Evolutionary conservation across 37 sponge, comb jelly and placozoan genomes (phyloP), one percentile per base, ranked within the genome.

Genomic region (Ianthella basta): DNA sequence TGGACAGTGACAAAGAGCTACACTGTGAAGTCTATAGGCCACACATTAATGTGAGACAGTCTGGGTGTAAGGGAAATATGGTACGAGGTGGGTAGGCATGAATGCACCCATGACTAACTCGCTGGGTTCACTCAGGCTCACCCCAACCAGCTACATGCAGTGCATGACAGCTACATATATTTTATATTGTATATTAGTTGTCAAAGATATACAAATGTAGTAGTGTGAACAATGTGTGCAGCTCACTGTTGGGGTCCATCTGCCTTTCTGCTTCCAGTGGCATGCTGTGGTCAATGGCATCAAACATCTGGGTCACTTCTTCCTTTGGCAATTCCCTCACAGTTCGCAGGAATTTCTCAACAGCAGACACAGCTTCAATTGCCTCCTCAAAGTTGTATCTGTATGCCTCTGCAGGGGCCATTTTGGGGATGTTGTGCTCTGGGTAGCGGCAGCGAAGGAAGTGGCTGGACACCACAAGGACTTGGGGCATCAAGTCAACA

Each of bases 381-480:
- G 73, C 73, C 13, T 72, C 73, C 37, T 33, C 21, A 30, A 72
- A 72, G 13, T 40, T 72, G 20, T 72, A 37, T 13, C 13, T 40
- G 36, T 72, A 72, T 8, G 30, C 37, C 20, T 30, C 21, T 20
- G 73, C 73, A 20, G 73, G 73, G 13, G 23, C 73, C 41, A 38
- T 33, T 40, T 30, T 72, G 32, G 73, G 73, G 10, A 32, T 4
- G 41, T 72, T 72, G 73, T 80, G 84, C 64, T 87, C 60, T 25
- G 91, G 91, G 59, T 77, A 84, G 37, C 91, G 83, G 72, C 87
- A 84, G 53, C 38, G 77, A 29, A 59, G 66, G 24, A 73, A 55
- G 35, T 91, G 87, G 20, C 79, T 80, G 77, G 41, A 75, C 25
- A 90, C 69, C 23, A 29, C 68, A 38, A 82, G 27, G 13, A 77